These are phyloP conservation scores for Sebastes miniatus DNA, from an alignment of 2,797 vertebrate genomes.

Conservation along the genomic window DNA sequence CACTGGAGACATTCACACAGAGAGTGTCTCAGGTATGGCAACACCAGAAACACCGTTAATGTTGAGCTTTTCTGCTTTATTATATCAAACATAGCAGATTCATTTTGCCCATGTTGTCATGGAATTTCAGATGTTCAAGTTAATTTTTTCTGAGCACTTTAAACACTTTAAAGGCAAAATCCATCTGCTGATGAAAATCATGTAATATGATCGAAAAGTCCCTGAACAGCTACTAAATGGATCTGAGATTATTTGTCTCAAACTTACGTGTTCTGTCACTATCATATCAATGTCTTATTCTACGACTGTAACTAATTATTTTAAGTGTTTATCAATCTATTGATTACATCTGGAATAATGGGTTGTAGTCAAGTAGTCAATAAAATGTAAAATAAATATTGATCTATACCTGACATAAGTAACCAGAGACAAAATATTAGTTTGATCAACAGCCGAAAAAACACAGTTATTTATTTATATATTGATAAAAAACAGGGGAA, in stretches of 20 bases:
- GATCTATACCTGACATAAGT: not conserved
- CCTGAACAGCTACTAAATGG: not conserved
- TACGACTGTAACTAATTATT: too few relatives aligned
- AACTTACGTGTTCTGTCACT: not conserved
- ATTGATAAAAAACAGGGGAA: not conserved
- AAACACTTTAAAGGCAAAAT: not conserved
- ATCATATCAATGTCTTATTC: not conserved
- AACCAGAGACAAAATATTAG: too few relatives aligned
- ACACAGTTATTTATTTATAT: not conserved
- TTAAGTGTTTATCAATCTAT: not conserved
- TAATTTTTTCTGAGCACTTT: not conserved
- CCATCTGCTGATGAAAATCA: not conserved
- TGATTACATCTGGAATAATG: not conserved
- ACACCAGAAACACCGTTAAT: not conserved
- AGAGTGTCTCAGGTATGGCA: not conserved
- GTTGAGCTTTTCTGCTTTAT: not conserved
- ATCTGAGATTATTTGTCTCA: not conserved
- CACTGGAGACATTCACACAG: not conserved
- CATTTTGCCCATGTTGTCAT: not conserved
- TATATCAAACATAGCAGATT: not conserved
- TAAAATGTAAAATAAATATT: not conserved
- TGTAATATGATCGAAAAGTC: not conserved
- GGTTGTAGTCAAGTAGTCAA: not conserved
- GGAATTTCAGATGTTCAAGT: not conserved
- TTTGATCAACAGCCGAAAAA: not conserved